phyloP scores from a whole-genome alignment of 2,888 invertebrate species.

The Keiferia lycopersicella region DNA sequence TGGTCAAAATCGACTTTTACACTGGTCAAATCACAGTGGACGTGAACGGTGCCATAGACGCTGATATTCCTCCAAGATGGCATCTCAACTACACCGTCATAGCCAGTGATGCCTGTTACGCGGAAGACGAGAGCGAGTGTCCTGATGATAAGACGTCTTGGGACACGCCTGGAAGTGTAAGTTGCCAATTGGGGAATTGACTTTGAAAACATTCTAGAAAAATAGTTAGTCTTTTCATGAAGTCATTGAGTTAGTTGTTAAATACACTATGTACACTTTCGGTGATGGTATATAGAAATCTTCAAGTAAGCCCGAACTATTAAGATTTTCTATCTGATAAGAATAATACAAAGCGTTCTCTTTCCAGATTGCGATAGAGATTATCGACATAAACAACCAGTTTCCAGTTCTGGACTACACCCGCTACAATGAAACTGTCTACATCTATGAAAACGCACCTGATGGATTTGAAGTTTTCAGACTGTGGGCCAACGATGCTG shows the following conservation, averaged over 20 bases:
- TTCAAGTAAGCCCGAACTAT: background rate
- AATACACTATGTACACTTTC: too few species aligned
- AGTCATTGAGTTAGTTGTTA: too few species aligned
- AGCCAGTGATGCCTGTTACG: constrained; percentile 76
- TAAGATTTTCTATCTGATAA: background rate
- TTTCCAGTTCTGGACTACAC: constrained; percentile 64
- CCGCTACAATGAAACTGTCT: constrained; percentile 52
- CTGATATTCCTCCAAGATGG: constrained; percentile 73
- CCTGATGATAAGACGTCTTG: constrained; percentile 56
- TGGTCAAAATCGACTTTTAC: constrained; percentile 73
- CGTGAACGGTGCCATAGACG: constrained; percentile 71
- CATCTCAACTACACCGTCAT: constrained; percentile 77
- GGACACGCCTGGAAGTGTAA: constrained; percentile 66
- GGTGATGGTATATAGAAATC: too few species aligned
- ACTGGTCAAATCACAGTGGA: constrained; percentile 79
- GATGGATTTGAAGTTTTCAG: constrained; percentile 59
- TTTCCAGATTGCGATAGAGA: constrained; percentile 75
- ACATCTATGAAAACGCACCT: constrained; percentile 75
- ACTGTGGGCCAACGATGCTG: constrained; percentile 73
- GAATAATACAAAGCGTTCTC: background rate
- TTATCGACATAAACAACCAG: constrained; percentile 84
- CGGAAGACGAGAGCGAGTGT: constrained; percentile 48
- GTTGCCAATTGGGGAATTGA: constrained; percentile 29
- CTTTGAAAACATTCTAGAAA: background rate
- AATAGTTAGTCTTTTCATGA: too few species aligned